Base-by-base conservation (phyloP, 2,888 invertebrate species). In the Stenchaetothrips biformis region DNA sequence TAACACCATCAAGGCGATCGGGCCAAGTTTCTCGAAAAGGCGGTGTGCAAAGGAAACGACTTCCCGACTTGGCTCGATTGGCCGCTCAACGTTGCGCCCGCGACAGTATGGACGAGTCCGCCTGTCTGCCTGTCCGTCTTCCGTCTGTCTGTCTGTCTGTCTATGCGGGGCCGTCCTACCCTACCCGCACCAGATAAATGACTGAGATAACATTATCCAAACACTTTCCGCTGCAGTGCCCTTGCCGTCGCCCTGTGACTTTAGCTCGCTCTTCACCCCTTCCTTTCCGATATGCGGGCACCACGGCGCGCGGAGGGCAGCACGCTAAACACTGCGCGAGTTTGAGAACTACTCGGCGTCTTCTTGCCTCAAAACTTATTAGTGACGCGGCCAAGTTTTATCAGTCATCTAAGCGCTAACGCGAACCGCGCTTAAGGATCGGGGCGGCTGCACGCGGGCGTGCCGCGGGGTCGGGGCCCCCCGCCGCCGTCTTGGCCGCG, bases 311-410 rank as follows among this genome's bases (percentile, higher is more conserved):
- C 2, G 67, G 67, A 21, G 67, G 7, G 21, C 25, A 25, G 21
- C 21, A 25, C 21, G 53, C 18, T 53, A 53, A 53, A 53, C 53
- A 53, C 53, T 53, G 53, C 53, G 8, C 53, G 18, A 53, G 53
- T 53, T 74, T 74, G 67, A 25, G 67, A 74, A 74, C 67, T 74
- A 74, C 67, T 74, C 67, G 67, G 67, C 67, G 67, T 74, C 67
- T 74, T 74, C 67, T 53, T 13, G 53, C 16, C 53, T 18, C 16
- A 13, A 74, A 74, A 74, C 67, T 74, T 74, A 74, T 74, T 74
- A 74, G 67, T 25, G 67, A 74, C 67, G 67, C 25, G 21, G 67
- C 67, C 67, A 74, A 74, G 67, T 74, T 74, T 74, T 74, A 74
- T 74, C 67, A 21, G 67, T 11, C 67, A 74, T 74, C 67, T 74